Evolutionary conservation across 2,113 vertebrate genomes (phyloP).

Genomic region (Edolisoma coerulescens): DNA sequence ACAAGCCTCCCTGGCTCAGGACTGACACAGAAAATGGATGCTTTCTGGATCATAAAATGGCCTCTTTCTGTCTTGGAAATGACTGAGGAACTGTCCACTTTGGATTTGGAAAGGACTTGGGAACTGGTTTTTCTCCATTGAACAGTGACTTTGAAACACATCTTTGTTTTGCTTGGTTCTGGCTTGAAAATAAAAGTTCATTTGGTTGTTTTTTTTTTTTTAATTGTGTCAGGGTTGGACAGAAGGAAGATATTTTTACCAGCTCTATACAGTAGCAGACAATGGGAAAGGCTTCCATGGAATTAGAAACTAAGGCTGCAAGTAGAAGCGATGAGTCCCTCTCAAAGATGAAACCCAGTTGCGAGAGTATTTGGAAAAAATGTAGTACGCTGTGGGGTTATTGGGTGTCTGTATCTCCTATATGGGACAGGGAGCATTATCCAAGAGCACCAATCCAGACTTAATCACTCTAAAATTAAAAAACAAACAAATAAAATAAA

Average conservation of each 20-base stretch:
- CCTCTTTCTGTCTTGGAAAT: slow-evolving; percentile 32
- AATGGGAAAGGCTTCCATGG: not conserved
- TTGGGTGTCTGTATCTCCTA: not conserved
- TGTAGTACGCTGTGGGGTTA: not conserved
- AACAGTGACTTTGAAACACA: not conserved
- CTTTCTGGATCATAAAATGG: slow-evolving; percentile 55
- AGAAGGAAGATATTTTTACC: not conserved
- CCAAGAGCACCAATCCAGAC: not conserved
- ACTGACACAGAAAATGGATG: slow-evolving; percentile 59
- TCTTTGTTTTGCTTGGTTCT: not conserved
- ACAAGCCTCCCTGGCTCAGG: slow-evolving; percentile 24
- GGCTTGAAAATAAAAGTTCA: not conserved
- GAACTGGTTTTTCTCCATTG: not conserved
- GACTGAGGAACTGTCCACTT: slow-evolving; percentile 28
- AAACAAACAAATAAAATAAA: not conserved
- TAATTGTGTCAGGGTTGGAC: not conserved
- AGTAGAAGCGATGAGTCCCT: not conserved
- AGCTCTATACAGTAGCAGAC: not conserved
- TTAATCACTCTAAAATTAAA: not conserved
- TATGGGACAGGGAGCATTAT: not conserved
- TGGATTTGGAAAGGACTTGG: not conserved
- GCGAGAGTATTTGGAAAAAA: not conserved
- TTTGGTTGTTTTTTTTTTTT: not conserved
- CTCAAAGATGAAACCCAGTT: not conserved
- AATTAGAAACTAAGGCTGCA: not conserved